These are phyloP conservation scores for Laspeyria flexula DNA, from an alignment of 2,888 invertebrate species.

Conservation along the genomic window DNA sequence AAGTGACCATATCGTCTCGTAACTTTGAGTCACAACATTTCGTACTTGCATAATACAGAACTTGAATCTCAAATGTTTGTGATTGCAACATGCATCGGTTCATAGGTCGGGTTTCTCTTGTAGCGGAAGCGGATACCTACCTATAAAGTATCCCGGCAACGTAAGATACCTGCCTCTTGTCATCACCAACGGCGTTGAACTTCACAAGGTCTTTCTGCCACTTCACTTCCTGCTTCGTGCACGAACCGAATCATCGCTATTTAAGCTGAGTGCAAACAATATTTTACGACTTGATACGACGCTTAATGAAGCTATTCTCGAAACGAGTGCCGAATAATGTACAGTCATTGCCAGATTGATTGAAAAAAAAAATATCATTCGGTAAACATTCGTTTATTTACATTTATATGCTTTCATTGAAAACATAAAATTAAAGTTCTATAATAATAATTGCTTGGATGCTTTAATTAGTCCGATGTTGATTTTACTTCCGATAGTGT, in stretches of 20 bases:
- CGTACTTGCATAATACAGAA: constrained; percentile 49
- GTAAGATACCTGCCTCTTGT: constrained; percentile 45
- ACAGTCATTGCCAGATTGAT: neutral
- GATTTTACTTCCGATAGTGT: too few species aligned
- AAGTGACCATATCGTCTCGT: constrained; percentile 31
- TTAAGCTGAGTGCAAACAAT: constrained; percentile 46
- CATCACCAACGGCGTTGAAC: constrained; percentile 70
- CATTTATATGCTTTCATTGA: too few species aligned
- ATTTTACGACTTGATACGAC: constrained; percentile 14
- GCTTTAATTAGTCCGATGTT: too few species aligned
- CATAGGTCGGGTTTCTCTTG: constrained; percentile 72
- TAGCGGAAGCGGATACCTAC: constrained; percentile 69
- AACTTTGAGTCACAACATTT: constrained; percentile 16
- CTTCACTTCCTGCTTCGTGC: constrained; percentile 64
- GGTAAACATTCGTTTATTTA: too few species aligned
- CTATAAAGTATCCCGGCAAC: constrained; percentile 49
- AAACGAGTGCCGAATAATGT: neutral
- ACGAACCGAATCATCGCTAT: constrained; percentile 51
- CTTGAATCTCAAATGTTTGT: constrained; percentile 45
- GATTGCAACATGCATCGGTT: constrained; percentile 54
- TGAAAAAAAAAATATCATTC: too few species aligned
- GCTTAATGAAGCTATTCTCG: neutral
- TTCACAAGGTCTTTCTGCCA: constrained; percentile 65
- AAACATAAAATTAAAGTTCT: too few species aligned
- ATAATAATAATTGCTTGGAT: too few species aligned